These are phyloP conservation scores for Sarcophaga bullata DNA, from an alignment of 1,140 invertebrate genomes.

Conservation along the genomic window DNA sequence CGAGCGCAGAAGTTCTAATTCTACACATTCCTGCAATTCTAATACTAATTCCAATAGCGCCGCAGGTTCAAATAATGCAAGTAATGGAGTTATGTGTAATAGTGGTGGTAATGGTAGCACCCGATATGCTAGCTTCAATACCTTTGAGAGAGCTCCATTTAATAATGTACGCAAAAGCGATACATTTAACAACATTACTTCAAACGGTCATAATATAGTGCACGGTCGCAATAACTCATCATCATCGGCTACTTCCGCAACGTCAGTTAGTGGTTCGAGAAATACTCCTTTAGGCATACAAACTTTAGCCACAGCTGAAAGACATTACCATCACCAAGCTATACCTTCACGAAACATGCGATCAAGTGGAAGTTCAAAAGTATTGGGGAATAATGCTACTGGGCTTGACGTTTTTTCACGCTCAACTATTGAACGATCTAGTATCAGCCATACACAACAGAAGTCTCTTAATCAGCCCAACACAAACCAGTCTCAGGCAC, in stretches of 20 bases:
- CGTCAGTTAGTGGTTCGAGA: slow-evolving; percentile 24
- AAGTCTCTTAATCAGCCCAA: background rate
- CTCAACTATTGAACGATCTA: slow-evolving; percentile 40
- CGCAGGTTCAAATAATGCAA: slow-evolving; percentile 37
- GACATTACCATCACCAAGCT: slow-evolving; percentile 44
- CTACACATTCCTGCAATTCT: slow-evolving; percentile 57
- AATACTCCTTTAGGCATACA: slow-evolving; percentile 46
- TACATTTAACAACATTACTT: slow-evolving; percentile 57
- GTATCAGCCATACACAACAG: slow-evolving; percentile 16
- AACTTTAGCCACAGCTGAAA: slow-evolving; percentile 47
- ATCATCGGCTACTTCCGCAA: slow-evolving; percentile 44
- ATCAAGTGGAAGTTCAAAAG: slow-evolving; percentile 25
- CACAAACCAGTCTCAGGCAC: background rate
- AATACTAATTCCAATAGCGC: slow-evolving; percentile 39
- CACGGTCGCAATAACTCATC: slow-evolving; percentile 45
- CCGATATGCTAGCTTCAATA: slow-evolving; percentile 57
- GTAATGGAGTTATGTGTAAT: background rate
- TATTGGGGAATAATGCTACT: slow-evolving; percentile 18
- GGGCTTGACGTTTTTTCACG: slow-evolving; percentile 36
- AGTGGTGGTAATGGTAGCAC: slow-evolving; percentile 30
- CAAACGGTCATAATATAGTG: slow-evolving; percentile 28
- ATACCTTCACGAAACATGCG: slow-evolving; percentile 40
- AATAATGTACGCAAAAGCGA: slow-evolving; percentile 62
- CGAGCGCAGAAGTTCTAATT: slow-evolving; percentile 59
- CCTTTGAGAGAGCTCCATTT: slow-evolving; percentile 55